phyloP scores from a whole-genome alignment of 1,140 invertebrate species.

The Tetraneura akinire region DNA sequence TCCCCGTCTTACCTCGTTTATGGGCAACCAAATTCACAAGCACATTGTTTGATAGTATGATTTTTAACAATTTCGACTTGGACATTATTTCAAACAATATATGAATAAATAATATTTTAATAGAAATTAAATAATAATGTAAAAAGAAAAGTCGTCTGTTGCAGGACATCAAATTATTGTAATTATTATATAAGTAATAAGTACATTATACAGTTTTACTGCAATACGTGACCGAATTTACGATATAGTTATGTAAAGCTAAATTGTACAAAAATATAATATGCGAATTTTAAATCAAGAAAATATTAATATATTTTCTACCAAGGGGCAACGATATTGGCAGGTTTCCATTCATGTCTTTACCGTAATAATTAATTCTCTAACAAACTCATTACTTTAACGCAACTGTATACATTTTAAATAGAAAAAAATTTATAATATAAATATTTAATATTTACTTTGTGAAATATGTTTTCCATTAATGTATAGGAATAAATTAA shows the following conservation, averaged over 20 bases:
- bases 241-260: conserved; percentile 43
- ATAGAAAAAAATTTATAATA: background rate
- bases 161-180: no score
- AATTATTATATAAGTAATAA: no score
- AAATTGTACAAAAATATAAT: conserved; percentile 12
- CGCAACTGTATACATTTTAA: background rate
- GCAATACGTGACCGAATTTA: conserved; percentile 24
- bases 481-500: no score
- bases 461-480: no score
- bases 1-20: no score
- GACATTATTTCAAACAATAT: background rate
- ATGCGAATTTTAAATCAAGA: conserved; percentile 37
- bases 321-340: conserved; percentile 22
- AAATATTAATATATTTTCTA: conserved; percentile 31
- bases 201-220: background rate
- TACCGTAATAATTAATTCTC: background rate
- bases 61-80: conserved; percentile 2
- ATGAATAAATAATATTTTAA: no score
- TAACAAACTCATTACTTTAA: conserved; percentile 9
- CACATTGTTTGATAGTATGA: background rate
- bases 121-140: no score
- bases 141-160: conserved; percentile 32
- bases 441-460: background rate
- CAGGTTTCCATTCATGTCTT: conserved; percentile 31
- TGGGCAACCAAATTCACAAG: no score